Conservation (phyloP, 2,113 vertebrate species). For the Rhineura floridana region DNA sequence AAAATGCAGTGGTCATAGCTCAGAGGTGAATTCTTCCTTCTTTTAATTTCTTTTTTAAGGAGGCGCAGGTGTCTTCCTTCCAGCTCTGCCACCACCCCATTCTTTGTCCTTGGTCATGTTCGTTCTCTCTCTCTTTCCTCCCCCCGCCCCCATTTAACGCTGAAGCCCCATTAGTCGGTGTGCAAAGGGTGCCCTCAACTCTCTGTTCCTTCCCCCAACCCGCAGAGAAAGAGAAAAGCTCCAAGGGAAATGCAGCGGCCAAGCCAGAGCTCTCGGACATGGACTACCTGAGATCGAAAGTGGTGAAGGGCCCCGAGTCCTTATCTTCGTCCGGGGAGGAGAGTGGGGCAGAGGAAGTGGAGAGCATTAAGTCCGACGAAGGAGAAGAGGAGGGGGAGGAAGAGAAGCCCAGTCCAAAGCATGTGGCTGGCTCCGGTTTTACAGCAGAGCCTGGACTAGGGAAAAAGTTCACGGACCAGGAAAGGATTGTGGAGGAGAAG, state of each 20-base stretch:
- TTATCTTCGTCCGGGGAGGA: slow-evolving; percentile 36
- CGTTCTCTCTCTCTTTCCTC: not conserved
- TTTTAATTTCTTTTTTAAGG: too few species aligned
- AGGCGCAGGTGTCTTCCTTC: not conserved
- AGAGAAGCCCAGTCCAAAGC: slow-evolving; percentile 39
- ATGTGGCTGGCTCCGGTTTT: slow-evolving; percentile 28
- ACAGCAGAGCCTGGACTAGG: slow-evolving; percentile 37
- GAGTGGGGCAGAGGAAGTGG: slow-evolving; percentile 56
- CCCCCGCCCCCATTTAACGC: too few species aligned
- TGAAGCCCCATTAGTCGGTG: not conserved
- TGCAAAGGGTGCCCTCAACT: too few species aligned
- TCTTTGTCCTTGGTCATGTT: not conserved
- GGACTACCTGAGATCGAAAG: slow-evolving; percentile 94
- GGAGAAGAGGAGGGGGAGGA: slow-evolving; percentile 46
- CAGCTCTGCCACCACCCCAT: too few species aligned
- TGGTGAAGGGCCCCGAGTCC: slow-evolving; percentile 69
- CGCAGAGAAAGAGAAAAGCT: slow-evolving; percentile 45
- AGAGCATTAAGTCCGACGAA: slow-evolving; percentile 35
- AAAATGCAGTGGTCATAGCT: too few species aligned
- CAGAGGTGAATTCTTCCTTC: too few species aligned
- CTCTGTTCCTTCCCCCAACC: not conserved
- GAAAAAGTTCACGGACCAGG: slow-evolving; percentile 19
- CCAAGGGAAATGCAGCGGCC: slow-evolving; percentile 56
- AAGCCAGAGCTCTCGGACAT: slow-evolving; percentile 86
- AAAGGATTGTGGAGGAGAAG: not conserved